Percentiles rank a stretch among this genome's conserved stretches.
These are phyloP conservation scores for Caenorhabditis tropicalis DNA, from an alignment of 1,140 invertebrate genomes.

Conservation along the genomic window DNA sequence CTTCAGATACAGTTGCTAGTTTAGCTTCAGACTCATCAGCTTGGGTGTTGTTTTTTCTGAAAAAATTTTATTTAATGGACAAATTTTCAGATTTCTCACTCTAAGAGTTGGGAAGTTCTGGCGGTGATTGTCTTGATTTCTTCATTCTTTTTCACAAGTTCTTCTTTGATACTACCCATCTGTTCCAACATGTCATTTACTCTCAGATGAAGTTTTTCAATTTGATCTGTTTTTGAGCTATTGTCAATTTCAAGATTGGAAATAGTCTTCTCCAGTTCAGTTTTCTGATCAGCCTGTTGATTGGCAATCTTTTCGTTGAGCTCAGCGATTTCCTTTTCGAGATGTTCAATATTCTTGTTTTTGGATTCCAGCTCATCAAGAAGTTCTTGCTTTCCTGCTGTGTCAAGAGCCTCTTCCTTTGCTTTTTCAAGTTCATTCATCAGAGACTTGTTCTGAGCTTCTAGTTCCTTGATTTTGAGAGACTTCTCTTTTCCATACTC, in stretches of 20 bases:
- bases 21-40: not conserved
- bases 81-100: not conserved
- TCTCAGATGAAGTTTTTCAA: constrained; percentile 34
- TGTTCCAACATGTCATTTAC: constrained; percentile 55
- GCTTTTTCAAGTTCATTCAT: constrained; percentile 11
- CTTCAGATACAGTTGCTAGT: not conserved
- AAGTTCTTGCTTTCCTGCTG: constrained; percentile 11
- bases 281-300: not conserved
- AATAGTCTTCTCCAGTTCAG: constrained; percentile 34
- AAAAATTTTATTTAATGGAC: not conserved
- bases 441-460: not conserved
- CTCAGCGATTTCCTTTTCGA: constrained; percentile 21
- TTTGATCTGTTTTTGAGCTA: constrained; percentile 47
- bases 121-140: constrained; percentile 52
- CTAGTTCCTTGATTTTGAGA: not conserved
- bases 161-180: constrained; percentile 51
- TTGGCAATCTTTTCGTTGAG: constrained; percentile 46
- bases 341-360: constrained; percentile 44
- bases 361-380: constrained; percentile 40
- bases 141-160: constrained; percentile 56
- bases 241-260: constrained; percentile 52
- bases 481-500: not conserved
- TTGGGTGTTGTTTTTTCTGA: not conserved
- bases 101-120: not conserved
- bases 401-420: not conserved